A percentile compares a stretch with the other conserved stretches of the same genome.
These are phyloP conservation scores for Poecilia picta DNA, from an alignment of 2,797 vertebrate species.

Conservation along the genomic window DNA sequence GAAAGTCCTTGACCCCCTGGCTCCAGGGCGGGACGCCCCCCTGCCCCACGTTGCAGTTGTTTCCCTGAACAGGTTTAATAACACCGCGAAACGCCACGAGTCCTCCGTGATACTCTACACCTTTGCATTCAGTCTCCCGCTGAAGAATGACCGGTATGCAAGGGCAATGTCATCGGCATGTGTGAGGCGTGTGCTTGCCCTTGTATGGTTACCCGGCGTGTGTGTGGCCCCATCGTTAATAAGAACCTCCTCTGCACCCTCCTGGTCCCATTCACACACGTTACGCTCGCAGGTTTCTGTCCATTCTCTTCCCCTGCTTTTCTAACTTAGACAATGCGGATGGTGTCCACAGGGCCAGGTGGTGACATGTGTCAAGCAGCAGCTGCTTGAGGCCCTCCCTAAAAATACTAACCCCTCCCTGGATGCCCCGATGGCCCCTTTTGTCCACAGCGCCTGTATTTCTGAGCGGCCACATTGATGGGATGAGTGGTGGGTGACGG, in stretches of 20 bases:
- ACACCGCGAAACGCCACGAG: constrained; percentile 49
- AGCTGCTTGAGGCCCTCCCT: constrained; percentile 78
- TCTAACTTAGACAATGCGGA: constrained; percentile 78
- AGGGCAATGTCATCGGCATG: constrained; percentile 72
- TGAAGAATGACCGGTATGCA: constrained; percentile 62
- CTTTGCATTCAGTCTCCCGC: constrained; percentile 64
- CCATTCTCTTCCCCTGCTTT: constrained; percentile 61
- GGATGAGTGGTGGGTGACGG: constrained; percentile 77
- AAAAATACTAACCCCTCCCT: constrained; percentile 76
- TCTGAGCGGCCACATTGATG: constrained; percentile 78
- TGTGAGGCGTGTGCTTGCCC: constrained; percentile 74
- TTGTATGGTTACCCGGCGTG: constrained; percentile 68
- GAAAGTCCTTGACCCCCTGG: constrained; percentile 26
- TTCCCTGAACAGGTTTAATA: constrained; percentile 64
- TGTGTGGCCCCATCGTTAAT: constrained; percentile 68
- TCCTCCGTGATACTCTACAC: constrained; percentile 67
- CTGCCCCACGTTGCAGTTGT: constrained; percentile 51
- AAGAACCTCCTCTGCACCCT: constrained; percentile 15
- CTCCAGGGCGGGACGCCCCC: constrained; percentile 27
- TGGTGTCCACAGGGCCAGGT: constrained; percentile 76
- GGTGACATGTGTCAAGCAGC: constrained; percentile 79
- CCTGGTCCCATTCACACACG: constrained; percentile 11
- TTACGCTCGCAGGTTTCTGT: constrained; percentile 38
- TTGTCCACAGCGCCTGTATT: constrained; percentile 78
- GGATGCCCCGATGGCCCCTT: constrained; percentile 68